Evolutionary conservation across 37 sponge, comb jelly and placozoan genomes (phyloP).

Genomic region (Halisarca cf. caerulea): DNA sequence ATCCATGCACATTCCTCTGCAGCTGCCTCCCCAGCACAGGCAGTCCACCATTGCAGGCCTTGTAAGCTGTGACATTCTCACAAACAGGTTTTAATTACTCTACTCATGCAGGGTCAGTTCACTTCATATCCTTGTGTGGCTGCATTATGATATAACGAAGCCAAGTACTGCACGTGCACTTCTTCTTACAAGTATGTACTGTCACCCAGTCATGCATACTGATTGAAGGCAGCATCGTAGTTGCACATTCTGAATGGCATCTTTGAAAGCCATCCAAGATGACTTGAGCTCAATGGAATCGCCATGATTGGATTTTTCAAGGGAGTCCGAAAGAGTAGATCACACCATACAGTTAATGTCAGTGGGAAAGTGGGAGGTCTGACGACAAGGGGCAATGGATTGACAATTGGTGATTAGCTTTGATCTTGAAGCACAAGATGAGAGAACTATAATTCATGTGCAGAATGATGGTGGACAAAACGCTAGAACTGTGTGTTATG

Average conservation of each 20-base stretch:
- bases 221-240: background rate
- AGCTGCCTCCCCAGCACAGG: background rate
- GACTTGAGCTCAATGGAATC: background rate
- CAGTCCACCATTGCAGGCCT: conserved; percentile 16
- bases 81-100: too few relatives aligned
- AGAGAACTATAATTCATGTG: background rate
- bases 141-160: background rate
- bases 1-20: background rate
- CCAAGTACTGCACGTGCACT: background rate
- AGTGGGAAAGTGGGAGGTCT: background rate
- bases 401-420: background rate
- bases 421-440: background rate
- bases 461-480: background rate
- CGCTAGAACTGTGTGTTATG: background rate
- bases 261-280: background rate
- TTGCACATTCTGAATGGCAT: background rate
- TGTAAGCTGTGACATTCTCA: background rate
- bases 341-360: background rate
- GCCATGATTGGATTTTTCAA: too few relatives aligned
- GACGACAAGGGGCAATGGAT: background rate
- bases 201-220: background rate
- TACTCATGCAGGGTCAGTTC: background rate
- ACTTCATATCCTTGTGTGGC: background rate
- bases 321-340: background rate
- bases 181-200: background rate